Evolutionary conservation across 2,797 vertebrate genomes (phyloP), one percentile per base, ranked within the genome.

Genomic region (Acipenser ruthenus): DNA sequence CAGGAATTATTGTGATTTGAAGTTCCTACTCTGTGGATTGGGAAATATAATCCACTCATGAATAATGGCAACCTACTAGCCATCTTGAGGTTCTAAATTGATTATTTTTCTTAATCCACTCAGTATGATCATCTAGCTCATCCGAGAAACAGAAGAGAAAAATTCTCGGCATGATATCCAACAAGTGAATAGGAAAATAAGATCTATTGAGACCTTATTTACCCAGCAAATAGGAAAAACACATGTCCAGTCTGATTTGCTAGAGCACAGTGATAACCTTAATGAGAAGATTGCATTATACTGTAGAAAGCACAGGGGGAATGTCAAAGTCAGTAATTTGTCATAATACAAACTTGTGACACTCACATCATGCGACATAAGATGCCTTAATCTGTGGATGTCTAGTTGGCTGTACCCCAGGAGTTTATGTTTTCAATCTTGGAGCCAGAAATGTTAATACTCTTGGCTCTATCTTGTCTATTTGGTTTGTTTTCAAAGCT

Each of bases 281-380:
- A 73, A 73, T 77, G 67, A 69, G 68, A 68, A 65, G 62, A 65
- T 63, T 56, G 10, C 60, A 49, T 68, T 72, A 53, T 66, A 64
- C 65, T 68, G 62, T 49, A n/a, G 15, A 50, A 60, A 69, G 61
- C 50, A 50, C 67, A 50, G 53, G 68, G 72, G 74, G 71, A 73
- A 78, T 73, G 71, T 56, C 71, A 74, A 7, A 56, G 50, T 51
- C 56, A 66, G 64, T 64, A 66, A 72, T 73, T 74, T 71, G 70
- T 78, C 70, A 73, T 51, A 65, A 62, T 58, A 50, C 49, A 68
- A 68, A 69, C 69, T 58, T 51, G 10, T 66, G 71, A 73, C 11
- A 59, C 60, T 65, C 62, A 65, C 60, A n/a, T 49, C 11, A 50
- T 59, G 52, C 58, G 67, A 69, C 68, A 65, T 23, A 10, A 53